Conservation (phyloP, 2,113 vertebrate species). For the Alaudala cheleensis region DNA sequence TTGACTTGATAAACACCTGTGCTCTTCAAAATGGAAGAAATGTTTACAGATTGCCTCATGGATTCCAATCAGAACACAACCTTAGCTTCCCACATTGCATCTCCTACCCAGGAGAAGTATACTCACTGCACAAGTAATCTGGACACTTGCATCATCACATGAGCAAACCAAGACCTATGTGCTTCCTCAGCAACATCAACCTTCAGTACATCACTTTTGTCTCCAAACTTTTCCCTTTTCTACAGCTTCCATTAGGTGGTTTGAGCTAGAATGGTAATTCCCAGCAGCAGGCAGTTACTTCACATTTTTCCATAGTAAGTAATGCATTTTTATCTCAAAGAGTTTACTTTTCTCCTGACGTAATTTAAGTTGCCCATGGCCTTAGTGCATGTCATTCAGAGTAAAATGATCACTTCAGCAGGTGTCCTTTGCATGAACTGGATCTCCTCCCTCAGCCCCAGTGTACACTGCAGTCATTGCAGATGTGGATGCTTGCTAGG, state of each 20-base stretch:
- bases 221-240: neutral
- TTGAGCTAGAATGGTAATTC: neutral
- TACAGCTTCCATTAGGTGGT: neutral
- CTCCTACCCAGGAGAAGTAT: neutral
- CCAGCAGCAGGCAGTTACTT: neutral
- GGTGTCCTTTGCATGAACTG: neutral
- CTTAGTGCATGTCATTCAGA: neutral
- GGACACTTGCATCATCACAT: neutral
- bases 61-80: neutral
- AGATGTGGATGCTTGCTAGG: neutral
- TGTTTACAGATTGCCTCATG: neutral
- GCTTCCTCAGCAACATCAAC: neutral
- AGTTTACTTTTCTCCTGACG: neutral
- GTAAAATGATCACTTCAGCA: neutral
- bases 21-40: neutral
- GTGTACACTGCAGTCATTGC: neutral
- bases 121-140: neutral
- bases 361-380: neutral
- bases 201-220: neutral
- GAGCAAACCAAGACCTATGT: neutral
- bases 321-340: neutral
- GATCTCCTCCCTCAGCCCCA: neutral
- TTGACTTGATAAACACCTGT: neutral
- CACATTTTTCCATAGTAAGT: neutral
- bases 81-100: neutral